phyloP scores from a whole-genome alignment of 2,113 vertebrate genomes.

The Cyprinodon tularosa region DNA sequence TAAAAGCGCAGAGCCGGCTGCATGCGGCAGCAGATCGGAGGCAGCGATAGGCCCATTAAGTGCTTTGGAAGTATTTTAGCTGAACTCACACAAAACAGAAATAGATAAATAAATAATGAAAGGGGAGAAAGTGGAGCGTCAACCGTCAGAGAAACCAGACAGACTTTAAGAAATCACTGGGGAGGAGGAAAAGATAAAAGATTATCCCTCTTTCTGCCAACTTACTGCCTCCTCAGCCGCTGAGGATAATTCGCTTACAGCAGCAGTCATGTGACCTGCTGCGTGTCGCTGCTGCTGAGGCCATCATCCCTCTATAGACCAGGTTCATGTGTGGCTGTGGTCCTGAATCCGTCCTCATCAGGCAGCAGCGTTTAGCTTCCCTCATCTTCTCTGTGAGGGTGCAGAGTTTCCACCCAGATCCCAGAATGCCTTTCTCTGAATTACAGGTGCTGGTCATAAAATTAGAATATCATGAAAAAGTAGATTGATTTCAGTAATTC shows the following conservation, averaged over 20 bases:
- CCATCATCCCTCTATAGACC: conserved; percentile 39
- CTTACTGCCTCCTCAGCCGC: conserved; percentile 80
- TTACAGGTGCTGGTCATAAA: too few relatives aligned
- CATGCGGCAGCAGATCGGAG: conserved; percentile 80
- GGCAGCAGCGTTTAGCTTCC: conserved; percentile 60
- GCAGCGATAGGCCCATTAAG: conserved; percentile 79
- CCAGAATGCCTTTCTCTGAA: conserved; percentile 68
- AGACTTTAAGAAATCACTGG: conserved; percentile 82
- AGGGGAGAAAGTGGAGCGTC: conserved; percentile 78
- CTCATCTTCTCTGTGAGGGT: conserved; percentile 70
- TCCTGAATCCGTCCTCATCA: conserved; percentile 60
- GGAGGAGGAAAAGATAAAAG: conserved; percentile 79
- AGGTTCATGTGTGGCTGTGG: conserved; percentile 34
- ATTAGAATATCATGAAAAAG: too few relatives aligned
- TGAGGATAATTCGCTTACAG: conserved; percentile 81
- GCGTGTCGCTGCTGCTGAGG: conserved; percentile 55
- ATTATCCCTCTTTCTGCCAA: conserved; percentile 80
- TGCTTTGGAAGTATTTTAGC: conserved; percentile 85
- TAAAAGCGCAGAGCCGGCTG: conserved; percentile 59
- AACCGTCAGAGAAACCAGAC: conserved; percentile 81
- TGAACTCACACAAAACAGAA: conserved; percentile 85
- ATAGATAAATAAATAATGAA: conserved; percentile 87
- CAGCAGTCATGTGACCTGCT: conserved; percentile 71
- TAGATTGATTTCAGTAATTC: too few relatives aligned
- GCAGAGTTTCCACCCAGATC: conserved; percentile 71